Evolutionary conservation across 2,888 invertebrate species (phyloP).

Genomic region (Drosophila paranaensis): DNA sequence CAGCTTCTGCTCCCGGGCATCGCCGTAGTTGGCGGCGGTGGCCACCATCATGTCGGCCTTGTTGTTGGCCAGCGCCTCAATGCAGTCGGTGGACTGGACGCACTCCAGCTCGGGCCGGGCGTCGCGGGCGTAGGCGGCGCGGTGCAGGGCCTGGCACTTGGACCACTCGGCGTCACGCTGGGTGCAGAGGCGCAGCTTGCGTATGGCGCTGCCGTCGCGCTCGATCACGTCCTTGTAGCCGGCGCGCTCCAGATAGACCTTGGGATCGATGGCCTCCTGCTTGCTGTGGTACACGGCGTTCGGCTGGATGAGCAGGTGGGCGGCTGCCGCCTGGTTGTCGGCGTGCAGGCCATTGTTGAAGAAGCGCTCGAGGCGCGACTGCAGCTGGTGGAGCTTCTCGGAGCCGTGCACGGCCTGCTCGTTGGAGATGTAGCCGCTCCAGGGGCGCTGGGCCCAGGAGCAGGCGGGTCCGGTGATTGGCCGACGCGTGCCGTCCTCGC

Average conservation of each 20-base stretch:
- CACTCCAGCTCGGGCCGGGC: constrained; percentile 93
- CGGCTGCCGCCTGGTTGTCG: constrained; percentile 80
- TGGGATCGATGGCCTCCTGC: constrained; percentile 85
- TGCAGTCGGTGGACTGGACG: constrained; percentile 87
- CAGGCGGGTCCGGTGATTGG: constrained; percentile 89
- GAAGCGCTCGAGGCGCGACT: constrained; percentile 83
- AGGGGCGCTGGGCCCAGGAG: constrained; percentile 94
- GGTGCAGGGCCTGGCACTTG: constrained; percentile 90
- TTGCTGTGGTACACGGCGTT: constrained; percentile 86
- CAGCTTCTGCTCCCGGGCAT: constrained; percentile 72
- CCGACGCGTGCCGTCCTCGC: constrained; percentile 90
- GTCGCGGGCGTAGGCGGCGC: constrained; percentile 91
- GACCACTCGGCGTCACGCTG: constrained; percentile 88
- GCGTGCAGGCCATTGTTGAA: constrained; percentile 82
- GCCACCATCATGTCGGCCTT: constrained; percentile 80
- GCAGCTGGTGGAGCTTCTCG: constrained; percentile 79
- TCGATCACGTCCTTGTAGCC: constrained; percentile 90
- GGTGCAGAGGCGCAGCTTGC: constrained; percentile 89
- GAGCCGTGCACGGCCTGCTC: constrained; percentile 85
- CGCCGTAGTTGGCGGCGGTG: constrained; percentile 65
- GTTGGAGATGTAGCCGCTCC: constrained; percentile 91
- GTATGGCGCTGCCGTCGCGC: constrained; percentile 89
- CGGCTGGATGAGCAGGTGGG: constrained; percentile 88
- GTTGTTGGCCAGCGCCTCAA: constrained; percentile 70
- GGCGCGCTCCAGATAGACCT: constrained; percentile 87